Conservation (phyloP, 2,888 invertebrate species). For the Calliscelio sp. region DNA sequence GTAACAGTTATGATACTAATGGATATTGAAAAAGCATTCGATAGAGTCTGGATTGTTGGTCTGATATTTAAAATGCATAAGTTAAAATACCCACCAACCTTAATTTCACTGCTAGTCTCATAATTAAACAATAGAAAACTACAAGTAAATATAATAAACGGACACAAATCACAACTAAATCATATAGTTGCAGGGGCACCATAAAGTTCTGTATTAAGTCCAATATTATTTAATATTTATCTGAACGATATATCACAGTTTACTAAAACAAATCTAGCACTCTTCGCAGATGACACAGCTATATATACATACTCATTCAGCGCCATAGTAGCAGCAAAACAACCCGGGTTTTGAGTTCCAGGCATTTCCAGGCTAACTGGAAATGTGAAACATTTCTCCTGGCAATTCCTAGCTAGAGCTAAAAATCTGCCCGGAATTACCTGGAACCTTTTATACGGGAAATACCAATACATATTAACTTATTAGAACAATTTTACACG, state of each 20-base stretch:
- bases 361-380: too few relatives aligned
- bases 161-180: neutral
- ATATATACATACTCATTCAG: conserved; percentile 55
- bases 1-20: conserved; percentile 77
- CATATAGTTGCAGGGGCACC: conserved; percentile 58
- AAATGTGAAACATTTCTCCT: too few relatives aligned
- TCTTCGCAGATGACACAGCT: conserved; percentile 63
- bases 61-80: conserved; percentile 78
- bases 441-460: too few relatives aligned
- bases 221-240: conserved; percentile 74
- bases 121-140: conserved; percentile 76
- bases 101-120: conserved; percentile 75
- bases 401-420: too few relatives aligned
- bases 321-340: conserved; percentile 62
- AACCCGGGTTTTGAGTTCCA: too few relatives aligned
- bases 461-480: conserved; percentile 47
- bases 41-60: conserved; percentile 80
- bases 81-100: conserved; percentile 66
- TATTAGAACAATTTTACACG: conserved; percentile 44
- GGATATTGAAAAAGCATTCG: conserved; percentile 67
- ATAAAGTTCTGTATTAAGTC: conserved; percentile 73
- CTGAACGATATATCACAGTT: conserved; percentile 67
- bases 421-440: too few relatives aligned
- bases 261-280: conserved; percentile 46
- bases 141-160: conserved; percentile 72